Conservation (phyloP, 1,140 invertebrate species). For the Meloidogyne exigua region DNA sequence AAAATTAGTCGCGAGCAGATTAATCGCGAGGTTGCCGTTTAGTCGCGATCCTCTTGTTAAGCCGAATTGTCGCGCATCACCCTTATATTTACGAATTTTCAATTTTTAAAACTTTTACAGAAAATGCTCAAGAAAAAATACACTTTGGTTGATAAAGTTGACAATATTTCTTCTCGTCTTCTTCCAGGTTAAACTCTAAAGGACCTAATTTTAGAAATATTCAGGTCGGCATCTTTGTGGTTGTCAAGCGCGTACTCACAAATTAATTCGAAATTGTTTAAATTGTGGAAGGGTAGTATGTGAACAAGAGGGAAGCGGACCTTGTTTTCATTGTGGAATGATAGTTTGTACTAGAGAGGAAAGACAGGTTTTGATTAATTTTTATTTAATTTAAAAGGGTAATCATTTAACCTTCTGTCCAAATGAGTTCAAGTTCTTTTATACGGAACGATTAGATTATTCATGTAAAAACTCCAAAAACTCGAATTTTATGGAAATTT, state of each 20-base stretch:
- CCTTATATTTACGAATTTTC: too few species aligned
- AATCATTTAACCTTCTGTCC: too few species aligned
- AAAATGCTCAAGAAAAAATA: constrained; percentile 6
- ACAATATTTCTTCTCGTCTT: neutral
- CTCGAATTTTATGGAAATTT: too few species aligned
- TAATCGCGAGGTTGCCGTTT: too few species aligned
- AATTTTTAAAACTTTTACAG: too few species aligned
- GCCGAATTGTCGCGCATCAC: too few species aligned
- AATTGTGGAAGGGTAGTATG: constrained; percentile 83
- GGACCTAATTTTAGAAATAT: constrained; percentile 32
- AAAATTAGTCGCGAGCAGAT: too few species aligned
- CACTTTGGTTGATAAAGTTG: neutral
- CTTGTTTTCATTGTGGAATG: constrained; percentile 85
- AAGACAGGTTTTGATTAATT: constrained; percentile 37
- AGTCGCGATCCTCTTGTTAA: too few species aligned
- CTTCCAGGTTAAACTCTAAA: neutral
- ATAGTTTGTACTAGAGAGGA: constrained; percentile 69
- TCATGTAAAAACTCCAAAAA: too few species aligned
- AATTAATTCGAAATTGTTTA: constrained; percentile 86
- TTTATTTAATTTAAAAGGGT: neutral
- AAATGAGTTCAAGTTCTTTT: too few species aligned
- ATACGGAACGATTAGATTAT: too few species aligned
- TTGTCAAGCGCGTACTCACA: constrained; percentile 86
- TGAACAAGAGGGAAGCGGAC: constrained; percentile 89
- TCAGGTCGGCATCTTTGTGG: constrained; percentile 79